Evolutionary conservation across 2,888 invertebrate genomes (phyloP).

Genomic region (Zaprionus bogoriensis): DNA sequence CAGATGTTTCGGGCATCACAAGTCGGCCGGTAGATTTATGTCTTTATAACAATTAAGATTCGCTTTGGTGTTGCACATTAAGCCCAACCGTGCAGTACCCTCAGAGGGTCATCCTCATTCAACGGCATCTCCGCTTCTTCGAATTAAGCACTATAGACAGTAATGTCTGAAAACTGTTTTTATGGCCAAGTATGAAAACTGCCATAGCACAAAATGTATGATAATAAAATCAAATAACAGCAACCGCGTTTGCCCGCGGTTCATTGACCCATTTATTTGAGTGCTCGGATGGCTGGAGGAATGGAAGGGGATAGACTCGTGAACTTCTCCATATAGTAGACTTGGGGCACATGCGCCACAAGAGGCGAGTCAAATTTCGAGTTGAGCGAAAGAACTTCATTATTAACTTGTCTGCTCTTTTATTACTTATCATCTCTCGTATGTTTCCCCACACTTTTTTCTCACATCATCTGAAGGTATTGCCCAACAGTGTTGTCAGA

Average conservation of each 20-base stretch:
- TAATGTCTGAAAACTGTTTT: slow-evolving; percentile 19
- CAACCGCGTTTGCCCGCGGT: slow-evolving; percentile 23
- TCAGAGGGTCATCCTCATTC: background rate
- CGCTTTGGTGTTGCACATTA: no score
- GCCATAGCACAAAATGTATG: slow-evolving; percentile 25
- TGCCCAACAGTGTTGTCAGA: no score
- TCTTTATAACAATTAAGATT: background rate
- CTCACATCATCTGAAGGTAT: background rate
- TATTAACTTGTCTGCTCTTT: slow-evolving; percentile 1
- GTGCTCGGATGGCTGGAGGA: slow-evolving; percentile 5
- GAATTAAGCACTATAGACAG: slow-evolving; percentile 9
- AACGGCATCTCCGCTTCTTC: background rate
- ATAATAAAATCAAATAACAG: slow-evolving; percentile 28
- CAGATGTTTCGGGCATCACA: background rate
- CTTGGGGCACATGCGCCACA: slow-evolving; percentile 22
- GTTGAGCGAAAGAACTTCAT: slow-evolving; percentile 10
- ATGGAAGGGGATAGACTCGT: no score
- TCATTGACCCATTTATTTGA: slow-evolving; percentile 52
- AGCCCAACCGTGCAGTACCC: background rate
- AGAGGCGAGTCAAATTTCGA: slow-evolving; percentile 38
- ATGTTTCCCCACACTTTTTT: background rate
- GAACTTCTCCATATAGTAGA: slow-evolving; percentile 15
- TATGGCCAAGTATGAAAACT: slow-evolving; percentile 11
- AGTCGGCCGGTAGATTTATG: no score
- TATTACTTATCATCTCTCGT: background rate